Percentiles rank a stretch among this genome's conserved stretches.
Evolutionary conservation across 2,797 vertebrate species (phyloP).

Genomic region (Acrossocheilus fasciatus): DNA sequence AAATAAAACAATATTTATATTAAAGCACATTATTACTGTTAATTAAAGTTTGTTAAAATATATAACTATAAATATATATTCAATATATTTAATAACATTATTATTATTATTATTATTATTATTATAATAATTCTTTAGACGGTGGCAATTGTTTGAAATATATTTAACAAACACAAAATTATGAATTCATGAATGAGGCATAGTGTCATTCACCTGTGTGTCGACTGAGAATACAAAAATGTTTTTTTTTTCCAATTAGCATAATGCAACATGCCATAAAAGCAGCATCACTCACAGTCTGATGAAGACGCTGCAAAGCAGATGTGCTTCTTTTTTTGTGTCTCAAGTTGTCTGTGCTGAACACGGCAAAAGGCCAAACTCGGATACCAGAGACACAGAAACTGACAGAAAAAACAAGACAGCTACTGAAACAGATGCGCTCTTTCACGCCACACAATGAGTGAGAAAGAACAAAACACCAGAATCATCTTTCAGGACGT

Average conservation of each 20-base stretch:
- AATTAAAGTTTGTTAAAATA: too few relatives aligned
- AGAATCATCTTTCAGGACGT: constrained; percentile 11
- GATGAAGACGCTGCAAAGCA: constrained; percentile 34
- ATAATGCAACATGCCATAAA: neutral
- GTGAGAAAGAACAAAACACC: constrained; percentile 23
- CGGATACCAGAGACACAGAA: constrained; percentile 17
- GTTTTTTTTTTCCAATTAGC: neutral
- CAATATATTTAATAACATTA: too few relatives aligned
- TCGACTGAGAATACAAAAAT: neutral
- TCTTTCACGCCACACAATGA: constrained; percentile 29
- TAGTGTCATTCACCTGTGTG: neutral
- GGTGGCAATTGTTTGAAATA: neutral
- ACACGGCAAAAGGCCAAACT: constrained; percentile 26
- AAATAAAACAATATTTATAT: too few relatives aligned
- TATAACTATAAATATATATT: neutral
- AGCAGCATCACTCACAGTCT: neutral
- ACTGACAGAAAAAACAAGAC: constrained; percentile 24
- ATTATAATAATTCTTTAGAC: neutral
- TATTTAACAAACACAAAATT: neutral
- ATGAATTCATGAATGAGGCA: neutral
- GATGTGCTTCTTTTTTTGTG: constrained; percentile 1
- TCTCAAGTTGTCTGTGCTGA: constrained; percentile 29
- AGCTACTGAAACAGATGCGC: constrained; percentile 44
- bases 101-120: too few relatives aligned
- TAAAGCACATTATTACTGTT: too few relatives aligned